Evolutionary conservation across 2,113 vertebrate genomes (phyloP), one percentile per base, ranked within the genome.

Genomic region (Centropristis striata): DNA sequence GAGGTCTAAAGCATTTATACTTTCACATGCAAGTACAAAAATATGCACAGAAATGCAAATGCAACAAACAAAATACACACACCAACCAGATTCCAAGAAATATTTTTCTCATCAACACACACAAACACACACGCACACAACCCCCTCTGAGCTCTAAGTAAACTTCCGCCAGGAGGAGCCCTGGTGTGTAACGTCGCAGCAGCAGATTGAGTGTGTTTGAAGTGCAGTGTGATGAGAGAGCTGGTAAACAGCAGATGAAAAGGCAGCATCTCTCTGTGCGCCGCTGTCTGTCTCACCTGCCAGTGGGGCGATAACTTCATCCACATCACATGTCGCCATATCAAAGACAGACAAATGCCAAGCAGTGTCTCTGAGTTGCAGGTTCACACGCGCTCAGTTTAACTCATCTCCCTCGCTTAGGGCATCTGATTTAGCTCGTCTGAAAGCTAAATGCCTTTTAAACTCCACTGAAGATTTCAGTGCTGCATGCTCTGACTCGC

Each of bases 341-440:
- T 94, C 93, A 95, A 94, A 93, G 93, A 74, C 81, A 61, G 55
- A 80, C 90, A 95, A 93, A 94, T 94, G 92, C 92, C 94, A 95
- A 83, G 92, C 92, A 90, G 85, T 90, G 92, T 92, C 90, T 91
- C 83, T 49, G 80, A 88, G 86, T 81, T 84, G 72, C 86, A 89
- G 78, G 83, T 88, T 86, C 90, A 90, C 85, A 91, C 78, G 32
- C 85, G 47, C 74, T 65, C 80, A 59, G 80, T 87, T 79, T 68
- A 80, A 86, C 83, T 90, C 86, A 90, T 91, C 90, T 91, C 77
- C 75, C 82, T 90, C 71, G 69, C 81, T 82, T 75, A 90, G 90
- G 86, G 83, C 92, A 92, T 93, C 90, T 91, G 91, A 94, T 91
- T 81, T 57, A 65, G 74, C 71, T 55, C 47, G 64, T 36, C 87